phyloP scores from a whole-genome alignment of 2,113 vertebrate genomes.

The Anolis carolinensis region DNA sequence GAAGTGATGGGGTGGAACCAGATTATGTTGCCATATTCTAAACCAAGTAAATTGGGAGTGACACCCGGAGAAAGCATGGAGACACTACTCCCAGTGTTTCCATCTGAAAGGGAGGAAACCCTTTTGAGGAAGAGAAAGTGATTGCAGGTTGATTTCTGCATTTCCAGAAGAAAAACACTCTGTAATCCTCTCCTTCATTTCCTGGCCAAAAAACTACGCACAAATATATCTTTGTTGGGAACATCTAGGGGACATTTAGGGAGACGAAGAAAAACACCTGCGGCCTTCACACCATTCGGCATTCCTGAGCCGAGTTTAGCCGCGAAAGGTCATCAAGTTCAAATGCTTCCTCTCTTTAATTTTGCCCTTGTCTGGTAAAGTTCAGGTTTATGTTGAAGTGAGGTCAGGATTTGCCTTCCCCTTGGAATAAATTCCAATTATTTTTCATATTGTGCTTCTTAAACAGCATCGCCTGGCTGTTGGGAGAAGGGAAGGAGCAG shows the following conservation, averaged over 20 bases:
- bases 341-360: constrained; percentile 19
- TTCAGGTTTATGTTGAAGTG: neutral
- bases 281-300: neutral
- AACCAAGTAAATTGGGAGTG: neutral
- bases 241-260: neutral
- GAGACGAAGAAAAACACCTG: neutral
- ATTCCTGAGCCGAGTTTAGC: neutral
- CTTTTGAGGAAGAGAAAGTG: neutral
- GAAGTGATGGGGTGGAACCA: neutral
- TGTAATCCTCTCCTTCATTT: neutral
- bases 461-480: neutral
- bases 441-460: neutral
- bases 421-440: constrained; percentile 12
- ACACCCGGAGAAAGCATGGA: neutral
- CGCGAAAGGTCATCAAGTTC: neutral
- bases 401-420: constrained; percentile 10
- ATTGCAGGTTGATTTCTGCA: neutral
- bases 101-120: neutral
- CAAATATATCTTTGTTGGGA: neutral
- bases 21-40: neutral
- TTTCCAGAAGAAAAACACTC: neutral
- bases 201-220: neutral
- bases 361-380: constrained; percentile 20
- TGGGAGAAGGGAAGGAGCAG: neutral
- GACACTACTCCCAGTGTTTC: too few species aligned